Evolutionary conservation across 2,797 vertebrate species (phyloP).

Genomic region (Hypotaenidia okinawae): DNA sequence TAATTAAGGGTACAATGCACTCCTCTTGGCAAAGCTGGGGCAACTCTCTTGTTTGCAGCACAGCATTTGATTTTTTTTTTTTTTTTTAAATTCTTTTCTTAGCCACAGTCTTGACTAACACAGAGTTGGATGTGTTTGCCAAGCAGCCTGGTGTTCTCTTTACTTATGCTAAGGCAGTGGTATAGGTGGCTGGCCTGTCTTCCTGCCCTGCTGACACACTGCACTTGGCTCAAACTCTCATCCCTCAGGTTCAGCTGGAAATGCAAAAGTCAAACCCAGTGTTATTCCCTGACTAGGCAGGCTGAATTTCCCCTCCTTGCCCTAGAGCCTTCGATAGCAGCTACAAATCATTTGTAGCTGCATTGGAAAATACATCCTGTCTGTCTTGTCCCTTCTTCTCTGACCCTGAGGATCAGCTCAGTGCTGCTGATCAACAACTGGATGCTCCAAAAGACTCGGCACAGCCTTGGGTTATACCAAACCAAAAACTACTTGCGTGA

Average conservation of each 20-base stretch:
- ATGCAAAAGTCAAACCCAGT: background rate
- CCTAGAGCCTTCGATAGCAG: background rate
- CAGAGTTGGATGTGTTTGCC: background rate
- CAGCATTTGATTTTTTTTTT: background rate
- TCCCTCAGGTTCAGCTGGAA: background rate
- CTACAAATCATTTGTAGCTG: background rate
- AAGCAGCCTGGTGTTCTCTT: background rate
- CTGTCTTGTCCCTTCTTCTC: background rate
- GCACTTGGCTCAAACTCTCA: background rate
- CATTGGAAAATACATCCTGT: background rate
- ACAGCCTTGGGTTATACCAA: background rate
- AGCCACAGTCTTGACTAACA: background rate
- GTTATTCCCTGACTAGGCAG: background rate
- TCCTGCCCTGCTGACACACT: background rate
- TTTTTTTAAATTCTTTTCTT: too few species aligned
- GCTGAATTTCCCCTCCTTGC: background rate
- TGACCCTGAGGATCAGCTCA: background rate
- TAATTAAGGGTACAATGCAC: slow-evolving; percentile 21
- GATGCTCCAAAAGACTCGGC: background rate
- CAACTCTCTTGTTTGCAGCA: slow-evolving; percentile 11
- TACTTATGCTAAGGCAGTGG: background rate
- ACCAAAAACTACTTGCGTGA: accelerated
- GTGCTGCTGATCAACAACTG: accelerated
- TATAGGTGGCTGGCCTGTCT: background rate
- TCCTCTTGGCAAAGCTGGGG: slow-evolving; percentile 32